phyloP scores from a whole-genome alignment of 1,140 invertebrate genomes.

The Aphelinus certus region DNA sequence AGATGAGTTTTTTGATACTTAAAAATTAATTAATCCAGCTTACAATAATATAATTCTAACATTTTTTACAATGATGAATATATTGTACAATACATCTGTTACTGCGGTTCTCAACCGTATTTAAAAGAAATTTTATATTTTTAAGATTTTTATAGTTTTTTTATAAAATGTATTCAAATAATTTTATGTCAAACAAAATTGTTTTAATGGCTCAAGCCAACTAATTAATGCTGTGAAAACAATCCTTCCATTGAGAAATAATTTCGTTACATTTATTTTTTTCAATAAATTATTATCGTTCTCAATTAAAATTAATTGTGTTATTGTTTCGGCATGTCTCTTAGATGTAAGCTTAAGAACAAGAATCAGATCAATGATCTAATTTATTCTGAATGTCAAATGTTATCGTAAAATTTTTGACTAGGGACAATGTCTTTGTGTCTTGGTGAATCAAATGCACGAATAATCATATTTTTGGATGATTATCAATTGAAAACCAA shows the following conservation, averaged over 20 bases:
- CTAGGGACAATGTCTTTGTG: too few relatives aligned
- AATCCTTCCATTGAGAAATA: constrained; percentile 28
- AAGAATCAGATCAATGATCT: not conserved
- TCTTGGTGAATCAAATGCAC: too few relatives aligned
- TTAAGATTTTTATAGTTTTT: constrained; percentile 40
- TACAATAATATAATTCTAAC: constrained; percentile 5
- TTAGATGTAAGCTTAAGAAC: too few relatives aligned
- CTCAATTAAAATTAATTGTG: too few relatives aligned
- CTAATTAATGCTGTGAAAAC: constrained; percentile 29
- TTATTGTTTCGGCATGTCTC: too few relatives aligned
- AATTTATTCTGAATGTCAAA: constrained; percentile 38
- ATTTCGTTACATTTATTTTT: constrained; percentile 31
- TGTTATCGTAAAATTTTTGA: constrained; percentile 40
- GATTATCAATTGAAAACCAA: too few relatives aligned
- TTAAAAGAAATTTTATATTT: constrained; percentile 40
- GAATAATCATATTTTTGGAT: too few relatives aligned
- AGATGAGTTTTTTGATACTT: constrained; percentile 10
- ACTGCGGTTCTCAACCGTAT: constrained; percentile 3
- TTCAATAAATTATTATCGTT: constrained; percentile 38
- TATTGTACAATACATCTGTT: constrained; percentile 46
- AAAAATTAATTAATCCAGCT: constrained; percentile 18
- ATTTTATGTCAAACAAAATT: constrained; percentile 19
- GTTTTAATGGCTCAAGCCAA: constrained; percentile 14
- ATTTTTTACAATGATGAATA: constrained; percentile 20
- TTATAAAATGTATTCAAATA: constrained; percentile 35